These are phyloP conservation scores for Chalcosyrphus nemorum DNA, from an alignment of 2,888 invertebrate genomes.

Conservation along the genomic window DNA sequence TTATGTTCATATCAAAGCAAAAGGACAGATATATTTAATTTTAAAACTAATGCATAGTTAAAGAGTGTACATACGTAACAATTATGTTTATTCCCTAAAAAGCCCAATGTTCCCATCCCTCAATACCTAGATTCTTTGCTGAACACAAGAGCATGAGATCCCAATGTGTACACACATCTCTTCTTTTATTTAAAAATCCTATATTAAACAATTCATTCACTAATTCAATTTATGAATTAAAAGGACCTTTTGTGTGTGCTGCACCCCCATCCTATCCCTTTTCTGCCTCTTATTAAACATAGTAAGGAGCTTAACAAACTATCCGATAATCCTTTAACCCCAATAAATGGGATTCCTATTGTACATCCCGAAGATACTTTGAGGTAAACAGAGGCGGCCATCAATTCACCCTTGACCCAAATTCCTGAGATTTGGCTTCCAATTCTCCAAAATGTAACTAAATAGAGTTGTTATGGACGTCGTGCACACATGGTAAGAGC, in stretches of 20 bases:
- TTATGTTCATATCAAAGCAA: too few species aligned
- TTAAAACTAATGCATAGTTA: too few species aligned
- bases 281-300: background rate
- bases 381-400: background rate
- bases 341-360: background rate
- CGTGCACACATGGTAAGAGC: background rate
- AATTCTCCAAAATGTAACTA: background rate
- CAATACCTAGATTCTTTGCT: background rate
- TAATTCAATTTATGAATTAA: conserved; percentile 5
- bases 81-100: too few species aligned
- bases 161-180: background rate
- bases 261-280: background rate
- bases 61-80: too few species aligned
- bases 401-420: conserved; percentile 26
- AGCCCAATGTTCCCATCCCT: too few species aligned
- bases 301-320: background rate
- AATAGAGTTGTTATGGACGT: background rate
- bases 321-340: background rate
- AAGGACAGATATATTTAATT: too few species aligned
- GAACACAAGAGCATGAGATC: background rate
- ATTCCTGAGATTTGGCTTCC: background rate
- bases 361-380: background rate
- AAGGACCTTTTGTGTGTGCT: background rate
- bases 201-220: background rate
- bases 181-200: background rate